Evolutionary conservation across 2,888 invertebrate genomes (phyloP).

Genomic region (Lasioglossum calceatum): DNA sequence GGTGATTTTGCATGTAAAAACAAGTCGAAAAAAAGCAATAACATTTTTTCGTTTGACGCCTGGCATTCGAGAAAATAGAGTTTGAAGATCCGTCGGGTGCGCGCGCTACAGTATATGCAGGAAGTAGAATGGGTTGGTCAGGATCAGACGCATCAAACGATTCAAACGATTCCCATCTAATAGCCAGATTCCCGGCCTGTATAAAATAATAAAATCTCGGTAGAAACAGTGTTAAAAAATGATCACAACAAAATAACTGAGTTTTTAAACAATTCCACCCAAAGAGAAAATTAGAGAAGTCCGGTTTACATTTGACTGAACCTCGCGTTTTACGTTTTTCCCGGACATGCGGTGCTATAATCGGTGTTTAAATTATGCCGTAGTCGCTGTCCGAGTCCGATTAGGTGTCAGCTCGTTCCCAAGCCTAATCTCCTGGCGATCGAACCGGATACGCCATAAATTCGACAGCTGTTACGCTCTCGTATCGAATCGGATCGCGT

Average conservation of each 20-base stretch:
- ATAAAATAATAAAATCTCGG: background rate
- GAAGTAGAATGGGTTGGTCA: no score
- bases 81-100: no score
- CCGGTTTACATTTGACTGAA: background rate
- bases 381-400: background rate
- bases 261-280: background rate
- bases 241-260: background rate
- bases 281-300: background rate
- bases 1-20: no score
- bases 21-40: no score
- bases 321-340: background rate
- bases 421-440: background rate
- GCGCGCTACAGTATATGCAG: no score
- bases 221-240: background rate
- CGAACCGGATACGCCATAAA: slow-evolving; percentile 5
- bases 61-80: no score
- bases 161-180: no score
- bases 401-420: background rate
- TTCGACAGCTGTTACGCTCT: slow-evolving; percentile 21
- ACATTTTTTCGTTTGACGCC: no score
- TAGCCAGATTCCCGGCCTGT: no score
- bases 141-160: no score
- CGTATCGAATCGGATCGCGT: background rate
- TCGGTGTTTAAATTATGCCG: background rate
- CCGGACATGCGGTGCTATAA: background rate